Percentiles rank a stretch among this genome's conserved stretches.
Evolutionary conservation across 2,113 vertebrate genomes (phyloP).

Genomic region (Poeciliopsis prolifica): DNA sequence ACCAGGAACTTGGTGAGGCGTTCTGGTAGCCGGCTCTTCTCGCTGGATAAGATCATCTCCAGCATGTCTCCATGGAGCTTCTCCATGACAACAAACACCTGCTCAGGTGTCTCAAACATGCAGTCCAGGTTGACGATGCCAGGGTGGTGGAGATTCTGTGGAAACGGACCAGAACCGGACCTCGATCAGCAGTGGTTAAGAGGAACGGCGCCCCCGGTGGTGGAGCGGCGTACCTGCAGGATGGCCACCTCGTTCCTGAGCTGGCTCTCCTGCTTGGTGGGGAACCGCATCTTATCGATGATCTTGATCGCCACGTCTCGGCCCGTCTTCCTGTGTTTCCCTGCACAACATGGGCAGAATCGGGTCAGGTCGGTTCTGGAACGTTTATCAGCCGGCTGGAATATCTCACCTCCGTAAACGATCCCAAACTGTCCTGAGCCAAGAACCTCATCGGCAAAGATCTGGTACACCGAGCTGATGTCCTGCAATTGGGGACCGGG

Average conservation of each 20-base stretch:
- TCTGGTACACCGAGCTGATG: constrained; percentile 97
- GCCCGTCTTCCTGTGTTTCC: constrained; percentile 97
- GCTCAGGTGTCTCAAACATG: constrained; percentile 98
- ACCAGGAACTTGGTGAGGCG: constrained; percentile 98
- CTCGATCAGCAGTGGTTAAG: neutral
- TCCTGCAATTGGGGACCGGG: constrained; percentile 80
- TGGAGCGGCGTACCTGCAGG: constrained; percentile 86
- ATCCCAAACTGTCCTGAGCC: constrained; percentile 99
- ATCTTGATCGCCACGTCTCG: constrained; percentile 99
- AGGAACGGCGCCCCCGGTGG: neutral
- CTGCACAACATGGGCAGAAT: constrained; percentile 63
- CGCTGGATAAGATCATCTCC: constrained; percentile 98
- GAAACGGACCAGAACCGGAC: constrained; percentile 1
- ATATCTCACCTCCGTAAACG: constrained; percentile 92
- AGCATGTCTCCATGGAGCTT: constrained; percentile 99
- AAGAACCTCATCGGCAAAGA: constrained; percentile 98
- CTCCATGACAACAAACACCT: constrained; percentile 99
- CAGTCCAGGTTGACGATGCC: constrained; percentile 99
- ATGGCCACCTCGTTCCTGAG: constrained; percentile 98
- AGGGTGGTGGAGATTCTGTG: constrained; percentile 95
- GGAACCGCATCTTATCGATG: constrained; percentile 99
- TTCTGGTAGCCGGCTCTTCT: constrained; percentile 96
- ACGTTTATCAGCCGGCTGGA: neutral
- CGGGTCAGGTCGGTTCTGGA: neutral
- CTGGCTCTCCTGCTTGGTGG: constrained; percentile 98